phyloP scores from a whole-genome alignment of 2,888 invertebrate genomes.

The Crocallis elinguaria region DNA sequence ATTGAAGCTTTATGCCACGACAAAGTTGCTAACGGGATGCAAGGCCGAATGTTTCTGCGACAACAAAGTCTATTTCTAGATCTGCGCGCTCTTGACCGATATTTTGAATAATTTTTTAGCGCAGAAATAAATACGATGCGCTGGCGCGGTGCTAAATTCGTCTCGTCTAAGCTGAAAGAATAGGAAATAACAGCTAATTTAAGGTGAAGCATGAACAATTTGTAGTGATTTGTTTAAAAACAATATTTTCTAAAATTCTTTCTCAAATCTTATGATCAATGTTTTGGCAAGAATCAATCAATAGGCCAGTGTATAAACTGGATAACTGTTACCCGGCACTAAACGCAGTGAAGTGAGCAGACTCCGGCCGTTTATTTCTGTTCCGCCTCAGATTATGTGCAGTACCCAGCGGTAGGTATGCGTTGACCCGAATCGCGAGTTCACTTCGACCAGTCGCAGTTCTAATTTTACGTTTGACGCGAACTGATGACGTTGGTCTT shows the following conservation, averaged over 20 bases:
- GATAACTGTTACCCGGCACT: slow-evolving; percentile 33
- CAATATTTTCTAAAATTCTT: too few species aligned
- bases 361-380: slow-evolving; percentile 35
- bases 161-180: too few species aligned
- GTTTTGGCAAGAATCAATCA: slow-evolving; percentile 28
- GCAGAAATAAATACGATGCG: slow-evolving; percentile 12
- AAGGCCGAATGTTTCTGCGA: slow-evolving; percentile 57
- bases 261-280: neutral
- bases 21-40: slow-evolving; percentile 56
- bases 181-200: too few species aligned
- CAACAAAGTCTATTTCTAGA: slow-evolving; percentile 24
- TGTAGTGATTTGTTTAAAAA: too few species aligned
- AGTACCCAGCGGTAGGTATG: slow-evolving; percentile 44
- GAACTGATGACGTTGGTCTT: slow-evolving; percentile 57
- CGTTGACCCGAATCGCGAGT: slow-evolving; percentile 67
- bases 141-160: neutral
- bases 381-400: slow-evolving; percentile 35
- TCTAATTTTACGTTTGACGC: slow-evolving; percentile 68
- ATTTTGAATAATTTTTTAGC: slow-evolving; percentile 20
- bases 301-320: slow-evolving; percentile 28
- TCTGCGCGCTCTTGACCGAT: slow-evolving; percentile 39
- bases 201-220: too few species aligned
- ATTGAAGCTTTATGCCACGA: slow-evolving; percentile 72
- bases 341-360: slow-evolving; percentile 36
- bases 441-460: slow-evolving; percentile 48